Base-by-base conservation (phyloP, 2,888 invertebrate genomes). In the Phorcus lineatus region DNA sequence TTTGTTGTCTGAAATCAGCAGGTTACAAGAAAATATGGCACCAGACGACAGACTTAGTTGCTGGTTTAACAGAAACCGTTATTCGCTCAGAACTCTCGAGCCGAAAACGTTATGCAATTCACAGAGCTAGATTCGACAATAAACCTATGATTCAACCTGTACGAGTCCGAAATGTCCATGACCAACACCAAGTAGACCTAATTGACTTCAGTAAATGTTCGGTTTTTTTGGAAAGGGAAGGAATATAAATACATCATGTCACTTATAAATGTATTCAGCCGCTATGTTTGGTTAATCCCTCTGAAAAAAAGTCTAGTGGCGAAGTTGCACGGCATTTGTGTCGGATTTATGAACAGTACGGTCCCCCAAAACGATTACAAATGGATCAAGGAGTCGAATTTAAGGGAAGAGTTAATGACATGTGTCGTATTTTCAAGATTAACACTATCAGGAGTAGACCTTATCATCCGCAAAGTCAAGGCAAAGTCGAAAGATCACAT, bases 401-500 rank as follows among this genome's bases (percentile, higher is more conserved):
- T n/a, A 55, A 55, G n/a, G 55, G 55, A 17, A 11, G 3, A 1
- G 55, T 55, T n/a, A 55, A 11, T 1, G 13, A 67, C 13, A 17
- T 67, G 9, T 67, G 67, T n/a, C 16, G 28, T 28, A 67, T 0
- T n/a, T 28, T 31, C 2, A 67, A 67, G 13, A 67, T 67, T 2
- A 67, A 67, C 9, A 11, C 13, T 1, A 22, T 22, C 11, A 17
- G 67, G 17, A 28, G 67, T 28, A 67, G 67, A 31, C 67, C 36
- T 2, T 67, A 67, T 17, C 24, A 28, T 2, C 36, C 67, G 2
- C 67, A 67, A 24, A 28, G 28, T 67, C 67, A 67, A 67, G 67
- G 67, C 9, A 67, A 67, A 31, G 67, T 67, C 28, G 67, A 67
- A n/a, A 67, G 67, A 67, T 67, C 67, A 7, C 67, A 67, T 24